These are phyloP conservation scores for Gadus macrocephalus DNA, from an alignment of 2,113 vertebrate genomes.

Conservation along the genomic window DNA sequence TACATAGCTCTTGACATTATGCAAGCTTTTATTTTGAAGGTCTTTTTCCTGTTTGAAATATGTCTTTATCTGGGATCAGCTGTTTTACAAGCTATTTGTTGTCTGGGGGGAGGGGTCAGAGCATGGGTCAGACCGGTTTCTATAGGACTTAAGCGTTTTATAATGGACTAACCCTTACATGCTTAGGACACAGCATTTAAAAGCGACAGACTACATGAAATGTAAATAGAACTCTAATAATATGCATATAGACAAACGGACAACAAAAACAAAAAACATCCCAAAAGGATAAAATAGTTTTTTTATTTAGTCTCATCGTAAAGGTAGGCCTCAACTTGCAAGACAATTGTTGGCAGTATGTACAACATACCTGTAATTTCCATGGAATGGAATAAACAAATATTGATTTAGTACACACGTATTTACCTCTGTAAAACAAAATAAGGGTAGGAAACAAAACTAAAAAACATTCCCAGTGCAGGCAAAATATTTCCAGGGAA, in stretches of 20 bases:
- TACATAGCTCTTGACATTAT: too few species aligned
- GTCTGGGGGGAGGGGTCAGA: background rate
- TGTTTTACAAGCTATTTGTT: background rate
- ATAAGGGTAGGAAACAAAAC: conserved; percentile 36
- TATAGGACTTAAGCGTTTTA: too few species aligned
- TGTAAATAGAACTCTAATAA: background rate
- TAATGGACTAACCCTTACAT: too few species aligned
- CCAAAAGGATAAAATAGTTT: conserved; percentile 90
- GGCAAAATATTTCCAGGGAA: conserved; percentile 59
- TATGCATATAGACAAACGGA: background rate
- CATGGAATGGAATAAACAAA: conserved; percentile 85
- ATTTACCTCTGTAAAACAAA: conserved; percentile 59
- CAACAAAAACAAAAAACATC: conserved; percentile 42
- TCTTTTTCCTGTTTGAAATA: background rate
- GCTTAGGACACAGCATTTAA: too few species aligned
- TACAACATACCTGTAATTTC: conserved; percentile 97
- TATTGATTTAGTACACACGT: conserved; percentile 78
- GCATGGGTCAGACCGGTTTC: too few species aligned
- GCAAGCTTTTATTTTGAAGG: background rate
- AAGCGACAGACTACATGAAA: too few species aligned
- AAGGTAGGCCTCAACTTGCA: conserved; percentile 96
- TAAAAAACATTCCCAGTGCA: conserved; percentile 65
- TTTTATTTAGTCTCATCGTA: conserved; percentile 96
- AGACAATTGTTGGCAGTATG: conserved; percentile 95
- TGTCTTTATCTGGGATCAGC: background rate